These are phyloP conservation scores for Epinotia brunnichana DNA, from an alignment of 2,888 invertebrate genomes.

Conservation along the genomic window DNA sequence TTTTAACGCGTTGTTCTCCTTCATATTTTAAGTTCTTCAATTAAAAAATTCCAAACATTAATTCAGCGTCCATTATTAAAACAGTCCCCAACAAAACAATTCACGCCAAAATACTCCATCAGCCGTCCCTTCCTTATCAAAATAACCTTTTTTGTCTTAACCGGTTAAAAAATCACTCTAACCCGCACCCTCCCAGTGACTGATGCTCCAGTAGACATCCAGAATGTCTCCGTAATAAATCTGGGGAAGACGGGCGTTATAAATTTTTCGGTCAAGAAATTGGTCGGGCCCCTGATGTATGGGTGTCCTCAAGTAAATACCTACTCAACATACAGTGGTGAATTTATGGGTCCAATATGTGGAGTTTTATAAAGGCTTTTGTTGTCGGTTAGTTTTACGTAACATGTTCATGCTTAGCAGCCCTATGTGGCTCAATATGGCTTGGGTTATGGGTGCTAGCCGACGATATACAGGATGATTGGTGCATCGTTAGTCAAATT, in stretches of 20 bases:
- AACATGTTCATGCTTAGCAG: background rate
- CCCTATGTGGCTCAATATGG: too few species aligned
- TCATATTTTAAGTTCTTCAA: background rate
- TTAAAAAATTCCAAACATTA: background rate
- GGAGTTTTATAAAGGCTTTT: background rate
- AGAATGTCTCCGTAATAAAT: conserved; percentile 66
- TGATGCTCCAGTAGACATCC: conserved; percentile 45
- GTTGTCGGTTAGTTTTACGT: background rate
- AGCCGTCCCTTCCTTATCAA: conserved; percentile 18
- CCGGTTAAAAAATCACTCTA: conserved; percentile 39
- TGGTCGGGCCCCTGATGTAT: conserved; percentile 71
- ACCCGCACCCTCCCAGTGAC: conserved; percentile 30
- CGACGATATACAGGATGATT: too few species aligned
- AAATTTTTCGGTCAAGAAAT: conserved; percentile 83
- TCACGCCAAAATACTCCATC: conserved; percentile 18
- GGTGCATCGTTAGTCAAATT: too few species aligned
- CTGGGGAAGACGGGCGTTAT: conserved; percentile 68
- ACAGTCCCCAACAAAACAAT: conserved; percentile 19
- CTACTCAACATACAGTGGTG: conserved; percentile 62
- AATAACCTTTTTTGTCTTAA: conserved; percentile 35
- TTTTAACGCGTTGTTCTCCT: too few species aligned
- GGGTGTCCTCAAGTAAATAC: conserved; percentile 67
- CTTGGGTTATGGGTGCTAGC: too few species aligned
- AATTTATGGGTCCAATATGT: conserved; percentile 44
- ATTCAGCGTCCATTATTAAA: background rate